A percentile compares a stretch with the other conserved stretches of the same genome.
Conservation (phyloP, 1,140 invertebrate species). For the Drosophila varians region DNA sequence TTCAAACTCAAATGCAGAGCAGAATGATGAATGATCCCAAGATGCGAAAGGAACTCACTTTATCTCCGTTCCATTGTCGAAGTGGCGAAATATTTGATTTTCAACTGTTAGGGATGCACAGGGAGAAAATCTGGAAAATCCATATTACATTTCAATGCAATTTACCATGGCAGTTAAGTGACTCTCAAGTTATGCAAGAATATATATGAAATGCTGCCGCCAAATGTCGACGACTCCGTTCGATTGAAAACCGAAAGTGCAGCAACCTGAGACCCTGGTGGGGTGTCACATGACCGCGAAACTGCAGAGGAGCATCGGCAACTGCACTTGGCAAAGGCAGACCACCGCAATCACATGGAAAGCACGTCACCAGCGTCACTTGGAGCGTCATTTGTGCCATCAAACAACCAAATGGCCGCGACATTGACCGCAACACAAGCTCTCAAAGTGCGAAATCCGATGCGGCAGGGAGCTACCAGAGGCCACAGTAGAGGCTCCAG, state of each 20-base stretch:
- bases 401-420: slow-evolving; percentile 52
- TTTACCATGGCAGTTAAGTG: neutral
- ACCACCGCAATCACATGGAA: slow-evolving; percentile 39
- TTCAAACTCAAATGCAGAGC: slow-evolving; percentile 63
- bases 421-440: slow-evolving; percentile 44
- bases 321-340: slow-evolving; percentile 50
- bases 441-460: slow-evolving; percentile 40
- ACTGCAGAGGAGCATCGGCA: neutral
- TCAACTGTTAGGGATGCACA: neutral
- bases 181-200: slow-evolving; percentile 56
- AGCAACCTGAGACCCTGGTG: slow-evolving; percentile 32
- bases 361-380: slow-evolving; percentile 24
- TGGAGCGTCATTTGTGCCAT: slow-evolving; percentile 32
- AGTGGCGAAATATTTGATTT: slow-evolving; percentile 59
- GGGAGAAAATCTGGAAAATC: neutral
- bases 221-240: slow-evolving; percentile 37
- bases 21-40: slow-evolving; percentile 71
- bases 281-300: slow-evolving; percentile 50
- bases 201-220: neutral
- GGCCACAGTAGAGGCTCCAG: neutral
- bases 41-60: slow-evolving; percentile 27
- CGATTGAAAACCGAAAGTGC: slow-evolving; percentile 68
- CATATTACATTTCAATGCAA: neutral
- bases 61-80: slow-evolving; percentile 17
- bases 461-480: slow-evolving; percentile 13